phyloP scores from a whole-genome alignment of 2,797 vertebrate genomes.

The Chaetophractus vellerosus region DNA sequence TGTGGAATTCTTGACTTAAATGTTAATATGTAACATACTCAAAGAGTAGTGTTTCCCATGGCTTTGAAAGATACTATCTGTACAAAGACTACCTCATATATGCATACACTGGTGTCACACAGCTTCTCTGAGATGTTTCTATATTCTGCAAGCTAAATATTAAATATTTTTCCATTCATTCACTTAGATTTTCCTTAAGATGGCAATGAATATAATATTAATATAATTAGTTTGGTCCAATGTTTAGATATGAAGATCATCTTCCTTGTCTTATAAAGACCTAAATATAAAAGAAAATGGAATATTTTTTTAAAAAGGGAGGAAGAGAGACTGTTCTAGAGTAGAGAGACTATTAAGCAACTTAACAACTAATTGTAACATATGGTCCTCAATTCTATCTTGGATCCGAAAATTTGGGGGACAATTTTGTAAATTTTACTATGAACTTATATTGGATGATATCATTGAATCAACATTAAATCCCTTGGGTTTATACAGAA shows the following conservation, averaged over 20 bases:
- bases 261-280: conserved; percentile 70
- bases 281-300: conserved; percentile 69
- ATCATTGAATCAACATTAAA: not conserved
- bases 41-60: conserved; percentile 60
- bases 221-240: conserved; percentile 61
- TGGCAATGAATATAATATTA: conserved; percentile 79
- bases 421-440: not conserved
- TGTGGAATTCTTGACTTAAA: conserved; percentile 83
- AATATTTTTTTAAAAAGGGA: not conserved
- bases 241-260: conserved; percentile 67
- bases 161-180: conserved; percentile 81
- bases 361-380: not conserved
- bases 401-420: not conserved
- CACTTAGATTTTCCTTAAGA: conserved; percentile 79
- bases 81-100: conserved; percentile 85
- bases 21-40: conserved; percentile 53
- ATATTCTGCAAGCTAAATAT: conserved; percentile 81
- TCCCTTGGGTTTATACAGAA: not conserved
- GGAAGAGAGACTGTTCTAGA: not conserved
- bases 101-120: conserved; percentile 83
- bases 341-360: not conserved
- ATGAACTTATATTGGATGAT: not conserved
- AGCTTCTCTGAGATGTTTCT: conserved; percentile 78
- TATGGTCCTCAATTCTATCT: not conserved
- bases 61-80: conserved; percentile 53